A percentile compares a stretch with the other conserved stretches of the same genome.
Conservation (phyloP, 2,113 vertebrate species). For the Ascaphus truei region DNA sequence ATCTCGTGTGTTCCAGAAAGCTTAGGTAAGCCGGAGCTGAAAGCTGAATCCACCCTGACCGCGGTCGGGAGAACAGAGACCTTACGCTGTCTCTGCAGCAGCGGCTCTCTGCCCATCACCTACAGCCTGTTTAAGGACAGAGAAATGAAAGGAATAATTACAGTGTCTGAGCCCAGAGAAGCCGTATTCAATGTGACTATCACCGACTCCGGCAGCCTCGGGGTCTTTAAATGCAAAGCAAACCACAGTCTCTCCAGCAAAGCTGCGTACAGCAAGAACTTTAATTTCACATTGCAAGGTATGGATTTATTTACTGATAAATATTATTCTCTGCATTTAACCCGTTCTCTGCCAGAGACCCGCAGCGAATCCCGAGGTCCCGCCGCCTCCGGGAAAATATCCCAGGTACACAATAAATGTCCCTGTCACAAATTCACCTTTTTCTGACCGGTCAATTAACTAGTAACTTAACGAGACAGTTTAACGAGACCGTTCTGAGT, state of each 20-base stretch:
- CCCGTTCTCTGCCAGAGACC: too few relatives aligned
- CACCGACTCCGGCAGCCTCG: conserved; percentile 23
- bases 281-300: conserved; percentile 47
- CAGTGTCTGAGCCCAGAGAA: conserved; percentile 33
- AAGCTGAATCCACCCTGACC: conserved; percentile 13
- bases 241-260: conserved; percentile 14
- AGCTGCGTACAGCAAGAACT: conserved; percentile 41
- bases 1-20: too few relatives aligned
- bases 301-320: not conserved
- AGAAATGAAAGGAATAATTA: not conserved
- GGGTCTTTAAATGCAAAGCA: conserved; percentile 50
- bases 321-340: too few relatives aligned
- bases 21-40: conserved; percentile 42
- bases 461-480: too few relatives aligned
- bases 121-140: conserved; percentile 44
- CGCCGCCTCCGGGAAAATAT: too few relatives aligned
- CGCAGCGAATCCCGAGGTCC: too few relatives aligned
- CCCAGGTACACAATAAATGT: too few relatives aligned
- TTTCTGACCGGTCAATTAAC: too few relatives aligned
- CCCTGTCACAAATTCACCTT: too few relatives aligned
- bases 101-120: conserved; percentile 42
- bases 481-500: too few relatives aligned
- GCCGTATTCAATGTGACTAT: conserved; percentile 43
- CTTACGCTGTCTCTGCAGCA: conserved; percentile 37
- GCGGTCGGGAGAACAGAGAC: conserved; percentile 28